Evolutionary conservation across 2,888 invertebrate species (phyloP), one percentile per base, ranked within the genome.

Genomic region (Acholoe squamosa): DNA sequence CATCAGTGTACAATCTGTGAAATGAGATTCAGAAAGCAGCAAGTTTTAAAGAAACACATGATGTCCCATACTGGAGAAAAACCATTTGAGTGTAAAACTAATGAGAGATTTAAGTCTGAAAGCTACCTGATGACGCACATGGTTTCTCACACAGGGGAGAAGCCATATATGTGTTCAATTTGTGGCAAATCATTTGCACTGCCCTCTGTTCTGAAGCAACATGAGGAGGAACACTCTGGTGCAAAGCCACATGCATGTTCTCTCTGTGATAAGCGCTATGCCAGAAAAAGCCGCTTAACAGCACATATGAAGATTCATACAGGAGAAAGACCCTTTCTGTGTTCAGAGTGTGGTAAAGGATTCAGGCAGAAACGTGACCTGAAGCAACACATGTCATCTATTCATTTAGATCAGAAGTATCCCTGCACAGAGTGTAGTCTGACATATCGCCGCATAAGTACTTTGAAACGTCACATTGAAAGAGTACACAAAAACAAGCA

Each of bases 111-210:
- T 7, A 52, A 61, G n/a, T n/a, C n/a, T 90, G 90, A 84, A 84
- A 56, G 31, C 7, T 51, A 84, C 14, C 33, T 84, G 31, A 56
- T 33, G 22, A 54, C 52, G 28, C 90, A 90, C 56, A 90, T 84
- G 61, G 84, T 22, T 54, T 54, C 80, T 3, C 90, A 90, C 34
- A 84, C 52, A 19, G 90, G 84, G 14, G 56, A 51, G 54, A 90
- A 90, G 84, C 90, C 90, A 5, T 84, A 84, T 34, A 52, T 52
- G 19, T 90, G 90, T 90, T 54, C 67, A 54, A 31, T 61, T n/a
- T 90, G 90, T 90, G 90, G 90, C 31, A 90, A 90, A 84, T 61
- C 84, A 28, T 90, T 84, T 56, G 54, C 90, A 25, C 28, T 33
- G 16, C 33, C 31, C 22, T 34, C 34, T 19, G 84, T 34, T 77